These are phyloP conservation scores for Campoplex capitator DNA, from an alignment of 2,888 invertebrate genomes.

Conservation along the genomic window DNA sequence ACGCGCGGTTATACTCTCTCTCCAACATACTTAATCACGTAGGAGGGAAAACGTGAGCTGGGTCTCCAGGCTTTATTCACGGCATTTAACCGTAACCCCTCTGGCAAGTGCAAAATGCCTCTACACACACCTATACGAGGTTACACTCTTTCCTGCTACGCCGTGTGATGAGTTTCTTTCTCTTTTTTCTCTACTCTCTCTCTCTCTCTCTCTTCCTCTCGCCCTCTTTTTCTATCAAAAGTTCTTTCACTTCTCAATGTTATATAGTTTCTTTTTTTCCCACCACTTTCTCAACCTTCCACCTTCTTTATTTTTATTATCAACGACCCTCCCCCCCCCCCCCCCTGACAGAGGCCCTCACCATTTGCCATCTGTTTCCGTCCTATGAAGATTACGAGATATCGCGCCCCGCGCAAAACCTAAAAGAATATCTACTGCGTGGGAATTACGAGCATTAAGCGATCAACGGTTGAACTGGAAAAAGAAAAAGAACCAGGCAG, in stretches of 20 bases:
- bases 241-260: constrained; percentile 30
- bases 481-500: neutral
- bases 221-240: constrained; percentile 3
- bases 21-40: constrained; percentile 58
- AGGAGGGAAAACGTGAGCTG: constrained; percentile 58
- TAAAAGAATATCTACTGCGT: constrained; percentile 34
- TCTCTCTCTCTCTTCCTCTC: constrained; percentile 16
- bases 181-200: neutral
- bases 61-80: constrained; percentile 53
- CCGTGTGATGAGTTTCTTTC: constrained; percentile 38
- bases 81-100: constrained; percentile 59
- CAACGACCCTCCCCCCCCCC: neutral
- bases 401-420: neutral
- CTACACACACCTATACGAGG: constrained; percentile 1
- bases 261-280: neutral
- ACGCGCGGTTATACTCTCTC: constrained; percentile 43
- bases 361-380: constrained; percentile 21
- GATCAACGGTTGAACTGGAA: constrained; percentile 7
- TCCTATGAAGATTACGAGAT: constrained; percentile 30
- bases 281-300: constrained; percentile 17
- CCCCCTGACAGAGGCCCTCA: neutral
- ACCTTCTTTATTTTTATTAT: constrained; percentile 24
- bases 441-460: constrained; percentile 37
- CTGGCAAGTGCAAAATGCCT: constrained; percentile 55
- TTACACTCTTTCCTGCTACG: constrained; percentile 5